These are phyloP conservation scores for Orbicella faveolata DNA, from an alignment of 64 coral and sea anemone genomes.

Conservation along the genomic window DNA sequence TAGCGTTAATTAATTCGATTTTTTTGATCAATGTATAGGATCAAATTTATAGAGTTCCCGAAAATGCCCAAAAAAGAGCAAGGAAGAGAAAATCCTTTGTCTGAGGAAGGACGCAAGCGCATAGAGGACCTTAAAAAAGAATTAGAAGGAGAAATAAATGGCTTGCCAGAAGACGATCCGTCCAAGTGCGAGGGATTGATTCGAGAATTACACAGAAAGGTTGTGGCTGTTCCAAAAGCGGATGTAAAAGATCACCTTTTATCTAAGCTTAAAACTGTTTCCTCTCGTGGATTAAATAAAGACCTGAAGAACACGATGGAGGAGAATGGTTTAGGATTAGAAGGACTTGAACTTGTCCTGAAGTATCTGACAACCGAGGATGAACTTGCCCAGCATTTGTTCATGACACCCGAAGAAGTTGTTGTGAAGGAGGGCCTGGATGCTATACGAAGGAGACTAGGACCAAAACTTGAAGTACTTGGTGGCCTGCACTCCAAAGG, in stretches of 20 bases:
- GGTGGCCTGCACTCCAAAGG: slow-evolving; percentile 20
- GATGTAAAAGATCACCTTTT: background rate
- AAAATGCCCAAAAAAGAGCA: background rate
- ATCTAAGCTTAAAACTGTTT: background rate
- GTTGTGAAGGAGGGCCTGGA: slow-evolving; percentile 8
- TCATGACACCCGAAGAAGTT: background rate
- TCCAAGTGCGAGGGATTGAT: slow-evolving; percentile 27
- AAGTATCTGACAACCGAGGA: slow-evolving; percentile 28
- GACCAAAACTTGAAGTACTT: slow-evolving; percentile 56
- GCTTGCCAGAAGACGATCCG: background rate
- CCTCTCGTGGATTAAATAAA: slow-evolving; percentile 12
- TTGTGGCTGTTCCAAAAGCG: background rate
- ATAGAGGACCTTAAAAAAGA: background rate
- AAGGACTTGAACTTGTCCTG: slow-evolving; percentile 36
- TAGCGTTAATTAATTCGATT: too few relatives aligned
- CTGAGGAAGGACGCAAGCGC: background rate
- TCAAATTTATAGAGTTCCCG: too few relatives aligned
- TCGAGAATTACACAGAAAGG: slow-evolving; percentile 6
- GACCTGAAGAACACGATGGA: slow-evolving; percentile 22
- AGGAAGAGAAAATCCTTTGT: too few relatives aligned
- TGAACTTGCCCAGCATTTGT: slow-evolving; percentile 36
- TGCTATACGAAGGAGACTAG: slow-evolving; percentile 21
- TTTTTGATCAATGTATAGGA: background rate
- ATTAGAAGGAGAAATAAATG: background rate
- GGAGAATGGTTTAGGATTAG: slow-evolving; percentile 33